phyloP scores from a whole-genome alignment of 2,888 invertebrate genomes.

The Panopea generosa region DNA sequence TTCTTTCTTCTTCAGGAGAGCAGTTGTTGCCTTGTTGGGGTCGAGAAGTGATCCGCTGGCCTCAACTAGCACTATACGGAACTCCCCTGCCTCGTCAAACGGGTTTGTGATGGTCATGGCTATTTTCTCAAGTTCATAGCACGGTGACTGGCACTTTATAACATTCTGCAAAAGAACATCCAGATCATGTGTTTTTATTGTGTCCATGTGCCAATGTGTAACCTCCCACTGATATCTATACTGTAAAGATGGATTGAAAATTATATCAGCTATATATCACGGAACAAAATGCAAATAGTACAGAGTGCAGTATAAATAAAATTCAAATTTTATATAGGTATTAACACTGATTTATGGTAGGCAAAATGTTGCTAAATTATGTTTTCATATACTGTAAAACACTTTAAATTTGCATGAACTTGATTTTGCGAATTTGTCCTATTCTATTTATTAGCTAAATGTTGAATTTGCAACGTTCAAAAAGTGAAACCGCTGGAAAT shows the following conservation, averaged over 20 bases:
- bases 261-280: neutral
- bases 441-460: too few relatives aligned
- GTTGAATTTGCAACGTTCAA: too few relatives aligned
- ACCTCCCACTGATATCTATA: neutral
- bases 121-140: constrained; percentile 82
- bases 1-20: constrained; percentile 69
- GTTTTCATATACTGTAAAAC: too few relatives aligned
- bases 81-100: constrained; percentile 81
- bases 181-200: neutral
- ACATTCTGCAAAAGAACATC: constrained; percentile 70
- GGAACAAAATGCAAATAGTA: too few relatives aligned
- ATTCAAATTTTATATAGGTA: too few relatives aligned
- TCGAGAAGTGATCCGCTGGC: constrained; percentile 70
- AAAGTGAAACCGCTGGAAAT: too few relatives aligned
- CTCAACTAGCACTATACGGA: constrained; percentile 82
- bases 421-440: too few relatives aligned
- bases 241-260: neutral
- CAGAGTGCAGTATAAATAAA: too few relatives aligned
- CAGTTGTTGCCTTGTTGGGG: constrained; percentile 60
- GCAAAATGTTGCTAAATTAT: too few relatives aligned
- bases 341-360: too few relatives aligned
- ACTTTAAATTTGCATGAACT: too few relatives aligned
- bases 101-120: constrained; percentile 81
- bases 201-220: neutral
- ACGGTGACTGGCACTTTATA: constrained; percentile 80